Evolutionary conservation across 2,797 vertebrate genomes (phyloP).

Genomic region (Garrulus glandarius): DNA sequence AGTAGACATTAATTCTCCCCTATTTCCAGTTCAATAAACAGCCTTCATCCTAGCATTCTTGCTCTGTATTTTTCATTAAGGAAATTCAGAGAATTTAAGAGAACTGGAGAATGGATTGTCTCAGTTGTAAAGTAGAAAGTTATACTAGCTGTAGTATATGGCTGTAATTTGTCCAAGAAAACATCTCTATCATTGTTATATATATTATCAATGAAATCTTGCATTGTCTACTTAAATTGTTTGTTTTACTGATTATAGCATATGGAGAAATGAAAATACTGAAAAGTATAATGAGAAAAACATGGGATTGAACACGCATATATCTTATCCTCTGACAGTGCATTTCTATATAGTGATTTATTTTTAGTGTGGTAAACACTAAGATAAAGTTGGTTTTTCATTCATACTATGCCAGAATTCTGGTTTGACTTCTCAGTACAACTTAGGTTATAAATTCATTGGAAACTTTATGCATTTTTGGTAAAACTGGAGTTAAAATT

Average conservation of each 20-base stretch:
- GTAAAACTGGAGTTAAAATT: background rate
- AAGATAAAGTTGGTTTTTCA: background rate
- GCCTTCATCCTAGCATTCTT: background rate
- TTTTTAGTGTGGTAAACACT: background rate
- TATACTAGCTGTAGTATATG: background rate
- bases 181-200: background rate
- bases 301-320: background rate
- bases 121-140: background rate
- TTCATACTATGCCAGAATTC: background rate
- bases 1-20: background rate
- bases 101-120: background rate
- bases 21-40: background rate
- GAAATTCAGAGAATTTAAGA: background rate
- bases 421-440: background rate
- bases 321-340: background rate
- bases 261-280: background rate
- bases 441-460: background rate
- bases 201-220: background rate
- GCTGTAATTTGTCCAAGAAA: background rate
- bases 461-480: background rate
- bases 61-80: background rate
- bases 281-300: background rate
- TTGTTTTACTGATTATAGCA: background rate
- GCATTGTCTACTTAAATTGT: background rate
- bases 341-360: background rate